Base-by-base conservation (phyloP, 2,888 invertebrate species). In the Thera obeliscata region DNA sequence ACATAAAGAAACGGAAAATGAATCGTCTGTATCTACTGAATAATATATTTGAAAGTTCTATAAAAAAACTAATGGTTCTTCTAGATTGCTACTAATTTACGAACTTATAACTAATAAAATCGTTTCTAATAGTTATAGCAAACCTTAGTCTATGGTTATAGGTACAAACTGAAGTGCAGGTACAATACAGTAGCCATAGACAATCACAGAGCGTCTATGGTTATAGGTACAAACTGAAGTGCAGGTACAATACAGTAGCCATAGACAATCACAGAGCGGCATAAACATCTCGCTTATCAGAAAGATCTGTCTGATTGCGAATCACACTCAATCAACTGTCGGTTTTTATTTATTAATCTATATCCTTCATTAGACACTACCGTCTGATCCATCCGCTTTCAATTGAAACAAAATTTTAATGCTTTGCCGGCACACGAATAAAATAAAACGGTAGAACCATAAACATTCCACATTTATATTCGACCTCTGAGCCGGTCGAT, bases 381-480 rank as follows among this genome's bases (percentile, higher is more conserved):
- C 87, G 82, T 88, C 86, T 88, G 91, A 91, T 90, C 86, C 85
- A 84, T 87, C 83, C 92, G 91, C 90, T 88, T 90, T 91, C 92
- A 92, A 93, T 92, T 93, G 93, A 91, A 93, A 93, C 93, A 92
- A 92, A 92, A 92, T 93, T 91, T 46, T 89, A 91, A 93, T 87
- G 87, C 89, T 88, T 87, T 87, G 87, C 90, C 91, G 90, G 86
- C 85, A 84, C 81, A 86, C 79, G 89, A 89, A 87, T 89, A 93
- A 93, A 93, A 93, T 91, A 93, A 93, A 93, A 92, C 93, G 91
- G 92, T 91, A 91, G 91, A 92, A 89, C 91, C 91, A 93, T 93
- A 93, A 93, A 93, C 93, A 93, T 93, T 93, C 93, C 93, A 92
- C 91, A 87, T 92, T 93, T 90, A 91, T 90, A 91, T 92, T 91